Conservation (phyloP, 2,797 vertebrate species). For the Oreochromis mossambicus region DNA sequence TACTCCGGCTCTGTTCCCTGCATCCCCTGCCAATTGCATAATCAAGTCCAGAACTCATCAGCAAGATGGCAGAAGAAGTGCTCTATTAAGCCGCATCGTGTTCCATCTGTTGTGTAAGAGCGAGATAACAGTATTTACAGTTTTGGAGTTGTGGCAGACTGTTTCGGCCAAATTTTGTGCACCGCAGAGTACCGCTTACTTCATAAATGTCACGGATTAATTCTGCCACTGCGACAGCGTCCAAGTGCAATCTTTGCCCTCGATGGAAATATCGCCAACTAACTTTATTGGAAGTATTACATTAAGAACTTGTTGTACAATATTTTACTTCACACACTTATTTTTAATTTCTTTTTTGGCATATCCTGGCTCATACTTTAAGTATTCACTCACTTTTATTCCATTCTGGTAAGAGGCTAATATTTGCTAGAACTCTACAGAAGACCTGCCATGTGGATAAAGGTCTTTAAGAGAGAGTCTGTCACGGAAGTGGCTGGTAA, state of each 20-base stretch:
- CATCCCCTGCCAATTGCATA: constrained; percentile 71
- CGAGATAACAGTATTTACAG: constrained; percentile 78
- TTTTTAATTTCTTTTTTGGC: neutral
- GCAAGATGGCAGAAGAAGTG: constrained; percentile 72
- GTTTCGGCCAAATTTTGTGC: constrained; percentile 55
- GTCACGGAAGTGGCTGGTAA: neutral
- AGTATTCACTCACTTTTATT: constrained; percentile 8
- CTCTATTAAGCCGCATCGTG: constrained; percentile 70
- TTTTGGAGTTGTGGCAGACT: constrained; percentile 58
- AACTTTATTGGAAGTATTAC: constrained; percentile 28
- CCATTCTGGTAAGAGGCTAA: neutral
- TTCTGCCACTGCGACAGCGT: constrained; percentile 22
- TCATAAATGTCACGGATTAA: constrained; percentile 66
- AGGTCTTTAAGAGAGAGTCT: neutral
- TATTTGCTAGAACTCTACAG: neutral
- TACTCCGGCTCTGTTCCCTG: constrained; percentile 38
- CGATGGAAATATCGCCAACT: constrained; percentile 21
- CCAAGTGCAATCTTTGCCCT: constrained; percentile 46
- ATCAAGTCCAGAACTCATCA: constrained; percentile 73
- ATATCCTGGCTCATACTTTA: neutral
- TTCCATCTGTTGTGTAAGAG: constrained; percentile 75
- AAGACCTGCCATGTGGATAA: neutral
- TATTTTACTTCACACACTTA: neutral
- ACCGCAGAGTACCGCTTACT: constrained; percentile 52
- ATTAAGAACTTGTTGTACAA: neutral